Base-by-base conservation (phyloP, 2,113 vertebrate species). In the Pelobates fuscus region DNA sequence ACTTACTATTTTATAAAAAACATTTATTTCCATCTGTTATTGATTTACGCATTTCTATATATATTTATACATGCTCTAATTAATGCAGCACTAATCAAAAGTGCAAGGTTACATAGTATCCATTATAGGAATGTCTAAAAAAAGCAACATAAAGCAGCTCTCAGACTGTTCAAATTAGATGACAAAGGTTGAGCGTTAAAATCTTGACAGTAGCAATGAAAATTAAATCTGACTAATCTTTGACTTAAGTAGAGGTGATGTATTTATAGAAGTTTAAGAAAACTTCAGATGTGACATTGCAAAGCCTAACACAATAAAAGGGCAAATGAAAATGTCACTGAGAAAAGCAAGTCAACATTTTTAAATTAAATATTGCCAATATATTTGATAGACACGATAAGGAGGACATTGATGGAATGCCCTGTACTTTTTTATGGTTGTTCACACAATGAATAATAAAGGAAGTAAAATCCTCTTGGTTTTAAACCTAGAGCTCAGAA, bases 141-240 rank as follows among this genome's bases (percentile, higher is more conserved):
- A 58, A 25, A 23, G 20, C 21, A 58, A 26, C 55, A 23, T 23
- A 58, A 12, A 58, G 15, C 8, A 58, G 15, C 8, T 58, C 24
- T 24, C 20, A 10, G 32, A 37, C 32, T 58, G 52, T 58, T 23
- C 55, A 24, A 37, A 10, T 58, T 21, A 58, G 24, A 25, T 23
- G 8, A 58, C 2, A 58, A 25, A 25, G 55, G 55, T 12, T 58
- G 55, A 37, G 32, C 32, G 32, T 10, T 37, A 37, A 37, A 37
- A 37, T 37, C 32, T 37, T 37, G 32, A 37, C 8, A 23, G 20
- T 23, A 57, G 15, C 3, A 58, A 58, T 58, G 55, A 21, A 25
- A 23, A 25, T 58, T 58, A 26, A 58, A 26, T 58, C n/a, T 58
- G 23, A 23, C 55, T 58, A 58, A 58, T 58, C 10, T 58, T 12